Evolutionary conservation across 2,113 vertebrate species (phyloP).

Genomic region (Platycercus adscitus): DNA sequence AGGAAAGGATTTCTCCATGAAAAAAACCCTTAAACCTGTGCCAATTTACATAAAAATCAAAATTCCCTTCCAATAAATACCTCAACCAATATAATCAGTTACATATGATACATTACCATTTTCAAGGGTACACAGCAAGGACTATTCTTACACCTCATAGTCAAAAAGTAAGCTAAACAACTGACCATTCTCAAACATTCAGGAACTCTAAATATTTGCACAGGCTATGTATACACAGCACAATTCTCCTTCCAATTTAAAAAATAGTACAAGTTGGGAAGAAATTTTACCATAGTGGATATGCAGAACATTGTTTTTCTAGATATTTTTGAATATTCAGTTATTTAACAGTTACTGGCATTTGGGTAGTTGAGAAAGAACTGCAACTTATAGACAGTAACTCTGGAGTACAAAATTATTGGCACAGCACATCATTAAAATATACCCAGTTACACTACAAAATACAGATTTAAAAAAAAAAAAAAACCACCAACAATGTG

Average conservation of each 20-base stretch:
- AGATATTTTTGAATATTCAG: not conserved
- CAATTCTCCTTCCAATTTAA: not conserved
- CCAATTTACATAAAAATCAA: slow-evolving; percentile 63
- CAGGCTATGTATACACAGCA: not conserved
- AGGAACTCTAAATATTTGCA: slow-evolving; percentile 22
- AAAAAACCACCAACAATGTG: not conserved
- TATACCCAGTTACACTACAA: not conserved
- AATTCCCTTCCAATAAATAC: slow-evolving; percentile 62
- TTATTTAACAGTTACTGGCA: not conserved
- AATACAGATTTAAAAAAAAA: not conserved
- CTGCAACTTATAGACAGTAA: not conserved
- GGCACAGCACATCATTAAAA: not conserved
- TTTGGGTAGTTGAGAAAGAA: slow-evolving; percentile 3
- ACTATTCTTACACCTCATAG: not conserved
- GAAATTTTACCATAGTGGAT: not conserved
- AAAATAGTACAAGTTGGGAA: not conserved
- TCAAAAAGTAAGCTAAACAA: slow-evolving; percentile 21
- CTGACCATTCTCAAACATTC: not conserved
- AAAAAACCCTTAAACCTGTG: slow-evolving; percentile 34
- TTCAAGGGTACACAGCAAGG: not conserved
- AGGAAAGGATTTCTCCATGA: slow-evolving; percentile 57
- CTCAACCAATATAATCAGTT: slow-evolving; percentile 51
- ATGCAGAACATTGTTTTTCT: not conserved
- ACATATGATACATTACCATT: not conserved
- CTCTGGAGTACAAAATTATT: not conserved